Percentiles rank a stretch among this genome's conserved stretches.
Conservation (phyloP, 2,888 invertebrate genomes). For the Drosophila suboccidentalis region DNA sequence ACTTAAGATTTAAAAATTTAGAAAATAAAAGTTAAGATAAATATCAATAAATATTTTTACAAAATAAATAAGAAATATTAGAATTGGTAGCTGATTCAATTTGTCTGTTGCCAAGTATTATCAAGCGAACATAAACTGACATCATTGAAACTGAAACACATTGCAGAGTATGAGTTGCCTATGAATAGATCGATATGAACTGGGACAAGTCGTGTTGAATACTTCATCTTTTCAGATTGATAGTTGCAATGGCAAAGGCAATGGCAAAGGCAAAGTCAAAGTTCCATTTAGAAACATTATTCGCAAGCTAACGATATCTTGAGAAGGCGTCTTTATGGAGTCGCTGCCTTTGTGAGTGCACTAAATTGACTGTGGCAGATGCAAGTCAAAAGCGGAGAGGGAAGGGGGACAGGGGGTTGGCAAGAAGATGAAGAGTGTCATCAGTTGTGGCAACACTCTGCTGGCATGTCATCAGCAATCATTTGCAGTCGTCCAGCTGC, state of each 20-base stretch:
- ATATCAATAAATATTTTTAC: too few species aligned
- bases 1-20: too few species aligned
- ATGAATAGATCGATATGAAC: slow-evolving; percentile 1
- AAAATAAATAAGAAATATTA: too few species aligned
- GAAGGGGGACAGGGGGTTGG: neutral
- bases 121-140: neutral
- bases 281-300: slow-evolving; percentile 53
- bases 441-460: slow-evolving; percentile 24
- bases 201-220: neutral
- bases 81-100: too few species aligned
- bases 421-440: neutral
- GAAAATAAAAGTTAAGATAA: too few species aligned
- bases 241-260: slow-evolving; percentile 45
- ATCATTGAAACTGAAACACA: neutral
- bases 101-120: neutral
- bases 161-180: neutral
- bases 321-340: slow-evolving; percentile 47
- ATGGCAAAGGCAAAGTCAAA: slow-evolving; percentile 42
- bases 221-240: slow-evolving; percentile 33
- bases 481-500: slow-evolving; percentile 46
- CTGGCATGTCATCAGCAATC: slow-evolving; percentile 39
- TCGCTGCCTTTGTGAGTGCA: slow-evolving; percentile 30
- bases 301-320: slow-evolving; percentile 58
- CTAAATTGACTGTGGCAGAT: slow-evolving; percentile 31
- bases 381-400: neutral